phyloP scores from a whole-genome alignment of 2,797 vertebrate genomes.

The Argya squamiceps region DNA sequence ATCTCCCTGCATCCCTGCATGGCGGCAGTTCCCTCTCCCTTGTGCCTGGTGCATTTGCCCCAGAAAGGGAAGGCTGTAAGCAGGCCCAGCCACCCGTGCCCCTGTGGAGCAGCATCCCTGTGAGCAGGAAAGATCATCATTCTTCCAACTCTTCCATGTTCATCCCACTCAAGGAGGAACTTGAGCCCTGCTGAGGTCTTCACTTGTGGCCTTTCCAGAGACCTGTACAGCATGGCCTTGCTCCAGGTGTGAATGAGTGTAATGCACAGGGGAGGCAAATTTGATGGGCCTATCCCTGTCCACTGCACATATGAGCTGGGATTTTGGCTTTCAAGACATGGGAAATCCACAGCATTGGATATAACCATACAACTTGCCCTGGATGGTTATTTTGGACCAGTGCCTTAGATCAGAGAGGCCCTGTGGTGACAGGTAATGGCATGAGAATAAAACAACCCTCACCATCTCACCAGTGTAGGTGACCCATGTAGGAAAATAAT shows the following conservation, averaged over 20 bases:
- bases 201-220: neutral
- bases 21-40: neutral
- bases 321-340: neutral
- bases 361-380: neutral
- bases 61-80: neutral
- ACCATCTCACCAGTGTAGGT: neutral
- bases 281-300: neutral
- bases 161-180: neutral
- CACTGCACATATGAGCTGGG: neutral
- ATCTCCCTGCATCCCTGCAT: neutral
- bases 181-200: neutral
- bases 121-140: rapidly evolving
- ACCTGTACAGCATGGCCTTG: neutral
- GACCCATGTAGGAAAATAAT: neutral
- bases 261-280: neutral
- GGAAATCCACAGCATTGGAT: neutral
- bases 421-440: neutral
- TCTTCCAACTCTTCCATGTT: neutral
- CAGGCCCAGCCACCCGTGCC: neutral
- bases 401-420: rapidly evolving
- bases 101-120: rapidly evolving
- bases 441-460: neutral
- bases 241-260: no score
- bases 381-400: neutral
- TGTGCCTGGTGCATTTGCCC: neutral